Conservation (phyloP, 2,888 invertebrate species). For the Onchidella celtica region DNA sequence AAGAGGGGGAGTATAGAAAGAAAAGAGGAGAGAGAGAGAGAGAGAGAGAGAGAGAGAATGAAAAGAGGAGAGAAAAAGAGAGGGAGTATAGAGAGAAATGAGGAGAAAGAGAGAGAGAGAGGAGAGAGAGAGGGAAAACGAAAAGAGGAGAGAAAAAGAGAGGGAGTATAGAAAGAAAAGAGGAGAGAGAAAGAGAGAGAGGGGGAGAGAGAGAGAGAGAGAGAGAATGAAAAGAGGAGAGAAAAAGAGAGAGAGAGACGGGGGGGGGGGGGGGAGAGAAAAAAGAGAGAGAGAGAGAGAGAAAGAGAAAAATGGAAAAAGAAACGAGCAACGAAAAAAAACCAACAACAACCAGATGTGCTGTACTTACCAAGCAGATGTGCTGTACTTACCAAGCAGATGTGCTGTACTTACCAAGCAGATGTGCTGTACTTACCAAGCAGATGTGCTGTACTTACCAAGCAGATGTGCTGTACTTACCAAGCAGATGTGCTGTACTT, state of each 20-base stretch:
- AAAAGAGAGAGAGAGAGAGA: background rate
- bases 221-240: no score
- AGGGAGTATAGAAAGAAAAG: no score
- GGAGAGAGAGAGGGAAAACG: background rate
- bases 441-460: no score
- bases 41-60: constrained; percentile 8
- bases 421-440: no score
- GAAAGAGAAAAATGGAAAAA: background rate
- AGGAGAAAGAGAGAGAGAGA: background rate
- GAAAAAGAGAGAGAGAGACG: background rate
- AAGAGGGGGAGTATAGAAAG: no score
- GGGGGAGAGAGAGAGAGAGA: background rate
- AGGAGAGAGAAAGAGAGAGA: background rate
- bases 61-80: background rate
- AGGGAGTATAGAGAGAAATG: background rate
- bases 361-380: no score
- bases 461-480: no score
- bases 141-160: background rate
- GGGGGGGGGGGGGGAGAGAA: background rate
- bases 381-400: no score
- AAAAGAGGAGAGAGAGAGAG: background rate
- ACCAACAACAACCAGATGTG: no score
- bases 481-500: no score
- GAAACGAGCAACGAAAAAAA: background rate
- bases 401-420: no score